These are phyloP conservation scores for Ectobius pallidus DNA, from an alignment of 2,888 invertebrate genomes.

Conservation along the genomic window DNA sequence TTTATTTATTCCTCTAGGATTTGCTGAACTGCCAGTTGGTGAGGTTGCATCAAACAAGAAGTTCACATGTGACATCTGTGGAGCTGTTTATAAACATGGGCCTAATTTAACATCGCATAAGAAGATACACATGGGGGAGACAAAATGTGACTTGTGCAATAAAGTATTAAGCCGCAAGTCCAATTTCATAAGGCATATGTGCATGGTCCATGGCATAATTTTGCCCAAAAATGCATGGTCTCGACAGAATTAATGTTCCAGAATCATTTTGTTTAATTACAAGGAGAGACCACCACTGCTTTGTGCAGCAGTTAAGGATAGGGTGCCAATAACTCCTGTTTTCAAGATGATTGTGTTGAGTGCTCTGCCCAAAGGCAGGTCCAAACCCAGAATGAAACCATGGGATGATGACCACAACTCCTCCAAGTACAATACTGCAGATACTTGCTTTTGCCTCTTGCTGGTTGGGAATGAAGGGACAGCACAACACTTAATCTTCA, in stretches of 20 bases:
- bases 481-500: too few relatives aligned
- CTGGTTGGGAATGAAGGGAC: too few relatives aligned
- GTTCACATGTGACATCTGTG: conserved; percentile 54
- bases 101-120: conserved; percentile 52
- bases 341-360: too few relatives aligned
- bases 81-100: conserved; percentile 58
- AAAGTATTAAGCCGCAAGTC: conserved; percentile 60
- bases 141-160: conserved; percentile 58
- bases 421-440: too few relatives aligned
- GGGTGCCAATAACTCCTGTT: too few relatives aligned
- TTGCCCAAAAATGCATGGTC: neutral
- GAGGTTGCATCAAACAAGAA: conserved; percentile 4
- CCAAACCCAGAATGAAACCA: too few relatives aligned
- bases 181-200: conserved; percentile 26
- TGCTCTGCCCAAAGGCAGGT: too few relatives aligned
- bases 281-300: too few relatives aligned
- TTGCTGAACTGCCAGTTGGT: neutral
- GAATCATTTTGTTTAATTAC: too few relatives aligned
- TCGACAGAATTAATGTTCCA: neutral
- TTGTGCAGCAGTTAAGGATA: too few relatives aligned
- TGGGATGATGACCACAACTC: too few relatives aligned
- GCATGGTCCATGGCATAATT: conserved; percentile 16
- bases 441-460: too few relatives aligned
- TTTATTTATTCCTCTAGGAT: neutral
- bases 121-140: conserved; percentile 59